phyloP scores from a whole-genome alignment of 1,140 invertebrate species.

The Drosophila teissieri region DNA sequence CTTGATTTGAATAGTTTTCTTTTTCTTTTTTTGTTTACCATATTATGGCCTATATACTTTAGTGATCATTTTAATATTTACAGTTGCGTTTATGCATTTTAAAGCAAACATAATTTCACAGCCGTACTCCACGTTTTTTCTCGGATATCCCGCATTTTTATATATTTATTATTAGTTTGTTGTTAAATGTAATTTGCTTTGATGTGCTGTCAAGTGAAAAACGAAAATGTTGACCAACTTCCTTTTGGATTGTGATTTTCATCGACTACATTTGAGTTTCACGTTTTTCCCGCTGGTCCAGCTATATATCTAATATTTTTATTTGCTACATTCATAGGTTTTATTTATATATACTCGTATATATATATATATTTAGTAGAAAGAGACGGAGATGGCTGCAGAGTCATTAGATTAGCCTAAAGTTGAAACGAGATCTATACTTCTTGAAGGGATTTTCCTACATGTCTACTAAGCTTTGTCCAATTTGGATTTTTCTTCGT shows the following conservation, averaged over 20 bases:
- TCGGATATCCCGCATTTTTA: constrained; percentile 36
- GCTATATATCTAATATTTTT: constrained; percentile 40
- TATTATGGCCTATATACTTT: constrained; percentile 22
- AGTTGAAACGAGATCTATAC: constrained; percentile 36
- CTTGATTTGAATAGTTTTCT: constrained; percentile 20
- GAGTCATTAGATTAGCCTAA: constrained; percentile 49
- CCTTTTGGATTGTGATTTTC: constrained; percentile 1
- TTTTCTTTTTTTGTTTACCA: constrained; percentile 9
- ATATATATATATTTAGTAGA: constrained; percentile 24
- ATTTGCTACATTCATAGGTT: constrained; percentile 25
- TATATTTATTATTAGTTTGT: constrained; percentile 4
- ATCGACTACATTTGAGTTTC: constrained; percentile 24
- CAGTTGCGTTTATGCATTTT: constrained; percentile 62
- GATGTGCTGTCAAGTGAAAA: constrained; percentile 26
- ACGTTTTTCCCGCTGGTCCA: constrained; percentile 56
- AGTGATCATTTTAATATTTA: constrained; percentile 54
- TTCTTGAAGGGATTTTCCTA: constrained; percentile 16
- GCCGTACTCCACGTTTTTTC: constrained; percentile 63
- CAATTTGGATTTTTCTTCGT: constrained; percentile 8
- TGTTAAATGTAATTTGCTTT: constrained; percentile 7
- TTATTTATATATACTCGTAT: not conserved
- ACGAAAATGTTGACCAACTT: constrained; percentile 14
- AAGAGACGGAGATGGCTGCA: constrained; percentile 59
- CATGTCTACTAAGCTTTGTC: constrained; percentile 35
- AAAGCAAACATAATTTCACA: constrained; percentile 72